phyloP scores from a whole-genome alignment of 2,113 vertebrate genomes.

The Clupea harengus region DNA sequence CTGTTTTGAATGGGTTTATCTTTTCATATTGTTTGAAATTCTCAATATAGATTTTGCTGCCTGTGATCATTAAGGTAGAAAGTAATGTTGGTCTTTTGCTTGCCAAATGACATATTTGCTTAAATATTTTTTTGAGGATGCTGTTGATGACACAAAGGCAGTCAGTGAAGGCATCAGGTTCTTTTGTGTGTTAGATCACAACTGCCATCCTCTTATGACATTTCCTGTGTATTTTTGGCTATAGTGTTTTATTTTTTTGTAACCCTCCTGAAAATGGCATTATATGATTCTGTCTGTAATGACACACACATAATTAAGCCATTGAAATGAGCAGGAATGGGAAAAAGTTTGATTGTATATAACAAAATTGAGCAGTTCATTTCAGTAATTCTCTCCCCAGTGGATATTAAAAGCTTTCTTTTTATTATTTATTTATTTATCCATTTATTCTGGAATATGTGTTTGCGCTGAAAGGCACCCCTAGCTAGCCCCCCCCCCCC shows the following conservation, averaged over 20 bases:
- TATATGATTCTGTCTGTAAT: constrained; percentile 21
- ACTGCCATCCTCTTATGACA: constrained; percentile 24
- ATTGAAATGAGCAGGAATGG: constrained; percentile 14
- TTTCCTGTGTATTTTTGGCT: neutral
- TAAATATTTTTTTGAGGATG: neutral
- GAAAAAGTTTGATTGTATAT: neutral
- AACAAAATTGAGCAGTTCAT: constrained; percentile 34
- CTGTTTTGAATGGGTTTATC: neutral
- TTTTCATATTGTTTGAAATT: neutral
- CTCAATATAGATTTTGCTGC: neutral
- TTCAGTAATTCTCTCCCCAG: constrained; percentile 31
- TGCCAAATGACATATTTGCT: neutral
- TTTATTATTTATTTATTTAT: constrained; percentile 37
- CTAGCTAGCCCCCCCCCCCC: neutral
- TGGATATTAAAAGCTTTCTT: constrained; percentile 47
- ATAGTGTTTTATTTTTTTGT: too few relatives aligned
- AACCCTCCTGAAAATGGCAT: neutral
- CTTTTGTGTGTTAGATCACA: neutral
- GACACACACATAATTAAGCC: constrained; percentile 40
- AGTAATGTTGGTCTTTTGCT: neutral
- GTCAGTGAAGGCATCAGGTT: neutral
- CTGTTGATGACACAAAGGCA: too few relatives aligned
- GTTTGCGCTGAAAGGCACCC: constrained; percentile 30
- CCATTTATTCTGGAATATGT: constrained; percentile 19
- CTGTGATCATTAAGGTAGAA: neutral